Percentiles rank a stretch among this genome's conserved stretches.
Evolutionary conservation across 2,113 vertebrate genomes (phyloP).

Genomic region (Psittacula cyanocephala): DNA sequence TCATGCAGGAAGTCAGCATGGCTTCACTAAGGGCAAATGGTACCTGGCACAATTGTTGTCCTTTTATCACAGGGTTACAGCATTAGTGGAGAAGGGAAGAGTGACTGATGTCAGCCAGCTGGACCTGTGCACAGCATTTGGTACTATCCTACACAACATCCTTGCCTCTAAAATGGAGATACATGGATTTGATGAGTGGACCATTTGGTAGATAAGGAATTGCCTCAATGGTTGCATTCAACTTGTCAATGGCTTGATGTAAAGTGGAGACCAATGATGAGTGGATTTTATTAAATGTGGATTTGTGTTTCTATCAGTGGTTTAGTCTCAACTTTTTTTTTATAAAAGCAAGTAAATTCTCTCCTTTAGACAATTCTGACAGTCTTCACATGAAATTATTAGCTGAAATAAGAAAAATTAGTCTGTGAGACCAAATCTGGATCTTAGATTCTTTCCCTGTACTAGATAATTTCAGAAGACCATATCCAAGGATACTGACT

Average conservation of each 20-base stretch:
- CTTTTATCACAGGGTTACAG: not conserved
- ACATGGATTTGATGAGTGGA: not conserved
- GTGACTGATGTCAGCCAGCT: not conserved
- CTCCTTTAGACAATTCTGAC: not conserved
- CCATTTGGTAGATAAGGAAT: not conserved
- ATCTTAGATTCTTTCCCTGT: not conserved
- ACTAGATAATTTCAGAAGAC: not conserved
- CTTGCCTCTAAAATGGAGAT: not conserved
- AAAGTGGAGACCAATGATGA: not conserved
- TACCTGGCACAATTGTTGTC: not conserved
- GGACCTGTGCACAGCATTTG: not conserved
- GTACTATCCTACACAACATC: not conserved
- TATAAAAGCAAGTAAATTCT: not conserved
- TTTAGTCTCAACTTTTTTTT: not conserved
- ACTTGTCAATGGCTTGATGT: not conserved
- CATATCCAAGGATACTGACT: rapidly evolving
- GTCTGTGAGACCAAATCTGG: not conserved
- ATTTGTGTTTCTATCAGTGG: not conserved
- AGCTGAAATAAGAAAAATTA: not conserved
- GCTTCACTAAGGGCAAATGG: not conserved
- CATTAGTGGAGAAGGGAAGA: not conserved
- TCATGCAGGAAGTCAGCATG: not conserved
- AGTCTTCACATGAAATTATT: not conserved
- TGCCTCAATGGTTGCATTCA: not conserved
- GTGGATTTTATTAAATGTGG: not conserved